Conservation (phyloP, 2,113 vertebrate genomes). For the Campylorhamphus procurvoides region DNA sequence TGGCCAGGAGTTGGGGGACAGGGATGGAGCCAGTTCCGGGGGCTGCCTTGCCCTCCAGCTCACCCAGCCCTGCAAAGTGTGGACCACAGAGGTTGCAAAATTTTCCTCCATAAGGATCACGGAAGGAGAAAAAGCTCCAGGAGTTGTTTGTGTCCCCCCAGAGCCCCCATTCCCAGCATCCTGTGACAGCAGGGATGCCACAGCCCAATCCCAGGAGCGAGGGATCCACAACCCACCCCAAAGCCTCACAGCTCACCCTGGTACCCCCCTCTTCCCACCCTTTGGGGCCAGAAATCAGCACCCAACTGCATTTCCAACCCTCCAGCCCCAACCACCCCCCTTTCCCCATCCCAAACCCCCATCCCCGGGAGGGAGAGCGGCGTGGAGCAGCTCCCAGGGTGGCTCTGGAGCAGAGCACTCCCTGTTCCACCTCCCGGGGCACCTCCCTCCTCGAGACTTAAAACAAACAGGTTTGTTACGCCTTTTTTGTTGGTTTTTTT, state of each 20-base stretch:
- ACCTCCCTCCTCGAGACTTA: neutral
- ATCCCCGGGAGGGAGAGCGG: neutral
- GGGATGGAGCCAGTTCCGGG: neutral
- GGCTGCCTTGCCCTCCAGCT: neutral
- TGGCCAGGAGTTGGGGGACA: neutral
- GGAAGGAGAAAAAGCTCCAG: neutral
- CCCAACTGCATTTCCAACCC: neutral
- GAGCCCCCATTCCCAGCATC: neutral
- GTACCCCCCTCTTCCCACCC: neutral
- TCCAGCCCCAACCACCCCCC: neutral
- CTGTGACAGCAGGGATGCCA: neutral
- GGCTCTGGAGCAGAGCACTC: slow-evolving; percentile 29
- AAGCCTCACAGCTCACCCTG: neutral
- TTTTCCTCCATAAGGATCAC: neutral
- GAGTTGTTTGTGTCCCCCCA: neutral
- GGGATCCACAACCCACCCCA: neutral
- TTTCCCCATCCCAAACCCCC: neutral
- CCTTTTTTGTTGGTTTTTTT: neutral
- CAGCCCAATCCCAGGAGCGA: accelerated
- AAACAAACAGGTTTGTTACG: slow-evolving; percentile 56
- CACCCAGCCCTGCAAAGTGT: neutral
- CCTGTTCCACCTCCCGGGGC: slow-evolving; percentile 34
- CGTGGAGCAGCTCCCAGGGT: neutral
- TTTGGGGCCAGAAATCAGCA: neutral
- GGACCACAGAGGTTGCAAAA: accelerated